Evolutionary conservation across 1,140 invertebrate species (phyloP).

Genomic region (Colletes gigas): DNA sequence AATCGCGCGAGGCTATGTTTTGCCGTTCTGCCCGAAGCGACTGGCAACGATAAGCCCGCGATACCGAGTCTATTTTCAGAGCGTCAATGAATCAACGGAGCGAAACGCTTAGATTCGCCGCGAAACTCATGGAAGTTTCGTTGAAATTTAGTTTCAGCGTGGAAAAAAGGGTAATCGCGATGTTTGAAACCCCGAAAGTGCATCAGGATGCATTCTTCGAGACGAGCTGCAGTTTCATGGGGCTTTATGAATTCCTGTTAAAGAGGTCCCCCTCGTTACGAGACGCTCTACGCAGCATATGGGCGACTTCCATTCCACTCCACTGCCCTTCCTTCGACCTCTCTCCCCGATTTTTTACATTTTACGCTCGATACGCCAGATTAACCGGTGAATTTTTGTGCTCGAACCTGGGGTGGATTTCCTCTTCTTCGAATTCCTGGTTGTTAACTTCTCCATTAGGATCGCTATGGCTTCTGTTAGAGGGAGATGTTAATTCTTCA

Average conservation of each 20-base stretch:
- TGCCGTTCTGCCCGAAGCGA: neutral
- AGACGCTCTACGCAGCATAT: slow-evolving; percentile 46
- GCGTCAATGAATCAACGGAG: slow-evolving; percentile 10
- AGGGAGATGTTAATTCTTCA: slow-evolving; percentile 2
- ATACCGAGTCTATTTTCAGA: slow-evolving; percentile 58
- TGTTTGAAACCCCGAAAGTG: slow-evolving; percentile 7
- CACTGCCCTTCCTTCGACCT: neutral
- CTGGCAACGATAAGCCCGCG: slow-evolving; percentile 60
- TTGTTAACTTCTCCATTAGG: slow-evolving; percentile 48
- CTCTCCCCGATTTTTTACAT: slow-evolving; percentile 3
- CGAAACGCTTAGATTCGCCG: slow-evolving; percentile 22
- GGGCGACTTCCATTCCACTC: slow-evolving; percentile 40
- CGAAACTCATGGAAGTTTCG: no score
- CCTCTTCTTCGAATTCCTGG: slow-evolving; percentile 54
- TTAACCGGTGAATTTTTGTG: slow-evolving; percentile 49
- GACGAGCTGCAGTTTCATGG: slow-evolving; percentile 22
- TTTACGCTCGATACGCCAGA: slow-evolving; percentile 51
- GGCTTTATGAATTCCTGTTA: slow-evolving; percentile 51
- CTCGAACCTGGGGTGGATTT: slow-evolving; percentile 15
- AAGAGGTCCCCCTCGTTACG: slow-evolving; percentile 41
- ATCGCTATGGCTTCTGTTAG: slow-evolving; percentile 14
- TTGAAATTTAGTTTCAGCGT: no score
- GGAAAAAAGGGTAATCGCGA: no score
- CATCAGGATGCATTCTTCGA: slow-evolving; percentile 17
- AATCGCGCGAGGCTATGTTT: neutral